Conservation (phyloP, 2,113 vertebrate genomes). For the Percina caprodes region DNA sequence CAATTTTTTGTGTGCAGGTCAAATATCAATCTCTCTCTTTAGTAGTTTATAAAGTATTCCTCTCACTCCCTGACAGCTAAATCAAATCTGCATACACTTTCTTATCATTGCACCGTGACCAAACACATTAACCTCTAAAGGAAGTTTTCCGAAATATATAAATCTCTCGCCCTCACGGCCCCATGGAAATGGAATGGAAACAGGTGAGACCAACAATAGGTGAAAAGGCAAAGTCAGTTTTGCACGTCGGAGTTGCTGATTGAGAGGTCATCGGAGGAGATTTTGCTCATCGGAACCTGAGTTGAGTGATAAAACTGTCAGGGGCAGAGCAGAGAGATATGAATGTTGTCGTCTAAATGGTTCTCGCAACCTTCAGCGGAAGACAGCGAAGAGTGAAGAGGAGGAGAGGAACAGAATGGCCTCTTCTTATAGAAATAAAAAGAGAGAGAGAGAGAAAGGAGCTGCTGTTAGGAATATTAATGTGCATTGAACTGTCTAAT, state of each 20-base stretch:
- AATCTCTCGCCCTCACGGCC: slow-evolving; percentile 26
- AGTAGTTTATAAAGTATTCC: slow-evolving; percentile 5
- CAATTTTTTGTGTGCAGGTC: not conserved
- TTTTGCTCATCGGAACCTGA: slow-evolving; percentile 42
- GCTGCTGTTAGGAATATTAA: slow-evolving; percentile 67
- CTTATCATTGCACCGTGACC: not conserved
- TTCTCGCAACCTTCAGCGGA: slow-evolving; percentile 56
- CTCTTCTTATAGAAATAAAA: slow-evolving; percentile 52
- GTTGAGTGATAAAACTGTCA: slow-evolving; percentile 68
- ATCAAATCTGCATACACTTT: slow-evolving; percentile 42
- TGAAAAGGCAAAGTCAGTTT: slow-evolving; percentile 28
- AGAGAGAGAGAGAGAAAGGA: not conserved
- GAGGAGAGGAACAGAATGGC: slow-evolving; percentile 6
- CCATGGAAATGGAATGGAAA: slow-evolving; percentile 44
- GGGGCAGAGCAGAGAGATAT: slow-evolving; percentile 50
- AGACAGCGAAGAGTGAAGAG: slow-evolving; percentile 25
- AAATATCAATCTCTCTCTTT: slow-evolving; percentile 13
- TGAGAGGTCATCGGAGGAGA: slow-evolving; percentile 47
- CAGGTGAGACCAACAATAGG: slow-evolving; percentile 8
- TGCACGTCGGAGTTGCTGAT: not conserved
- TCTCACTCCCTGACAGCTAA: slow-evolving; percentile 2
- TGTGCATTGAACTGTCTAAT: slow-evolving; percentile 67
- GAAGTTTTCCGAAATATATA: slow-evolving; percentile 21
- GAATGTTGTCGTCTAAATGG: slow-evolving; percentile 45
- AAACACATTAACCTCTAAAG: slow-evolving; percentile 47